These are phyloP conservation scores for Anthoptus insignis DNA, from an alignment of 2,888 invertebrate species.

Conservation along the genomic window DNA sequence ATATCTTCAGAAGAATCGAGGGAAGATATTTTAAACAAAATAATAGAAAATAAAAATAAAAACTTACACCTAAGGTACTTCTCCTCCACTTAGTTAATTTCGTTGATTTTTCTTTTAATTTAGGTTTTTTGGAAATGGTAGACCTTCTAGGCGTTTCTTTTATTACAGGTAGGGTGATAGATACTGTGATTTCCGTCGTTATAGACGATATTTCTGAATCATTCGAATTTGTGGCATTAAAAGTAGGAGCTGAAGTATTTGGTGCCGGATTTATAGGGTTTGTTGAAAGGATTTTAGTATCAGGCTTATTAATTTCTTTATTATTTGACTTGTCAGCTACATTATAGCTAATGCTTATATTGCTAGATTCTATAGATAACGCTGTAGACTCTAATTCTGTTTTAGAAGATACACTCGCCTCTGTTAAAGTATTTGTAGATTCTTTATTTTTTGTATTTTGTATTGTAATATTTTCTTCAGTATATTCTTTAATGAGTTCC, in stretches of 20 bases:
- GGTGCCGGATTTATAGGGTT: background rate
- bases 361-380: background rate
- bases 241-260: background rate
- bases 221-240: background rate
- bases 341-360: background rate
- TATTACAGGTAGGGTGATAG: background rate
- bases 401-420: background rate
- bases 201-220: background rate
- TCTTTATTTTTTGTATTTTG: background rate
- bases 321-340: background rate
- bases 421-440: background rate
- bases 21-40: background rate
- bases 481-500: background rate
- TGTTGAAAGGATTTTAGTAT: background rate
- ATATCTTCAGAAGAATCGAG: background rate
- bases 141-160: constrained; percentile 10
- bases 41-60: constrained; percentile 8
- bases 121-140: constrained; percentile 8
- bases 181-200: background rate
- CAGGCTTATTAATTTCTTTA: background rate
- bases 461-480: background rate
- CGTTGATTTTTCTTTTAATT: constrained; percentile 1
- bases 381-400: background rate
- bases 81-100: constrained; percentile 45
- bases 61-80: constrained; percentile 58